Base-by-base conservation (phyloP, 1,140 invertebrate genomes). In the Hyles euphorbiae region DNA sequence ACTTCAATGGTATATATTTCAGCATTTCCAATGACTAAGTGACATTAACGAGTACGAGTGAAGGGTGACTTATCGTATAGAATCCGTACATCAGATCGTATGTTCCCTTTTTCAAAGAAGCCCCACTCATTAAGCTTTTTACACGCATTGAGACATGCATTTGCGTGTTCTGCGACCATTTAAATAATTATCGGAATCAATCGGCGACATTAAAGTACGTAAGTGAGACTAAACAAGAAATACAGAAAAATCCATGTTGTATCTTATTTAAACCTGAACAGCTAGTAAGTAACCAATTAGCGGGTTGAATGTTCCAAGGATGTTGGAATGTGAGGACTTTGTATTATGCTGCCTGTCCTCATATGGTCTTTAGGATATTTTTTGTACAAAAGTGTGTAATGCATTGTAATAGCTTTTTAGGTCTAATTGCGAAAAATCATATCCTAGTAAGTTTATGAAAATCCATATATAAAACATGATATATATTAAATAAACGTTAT, bases 241-340 rank as follows among this genome's bases (percentile, higher is more conserved):
- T 49, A 65, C 56, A 70, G 58, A 71, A 74, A 71, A 72, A 61
- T 46, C 50, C 56, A 64, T 22, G 58, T 65, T 68, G 62, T 65
- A 65, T 79, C 70, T 75, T 67, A 76, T 69, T 76, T 56, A 46
- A 61, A 71, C 60, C 61, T 54, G 76, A 70, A 74, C 62, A 61
- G 70, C 74, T 68, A 66, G 77, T 72, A 70, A 66, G 77, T 74
- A 70, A 71, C 80, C 77, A 87, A 87, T 87, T 84, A 87, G 78
- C 65, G 68, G 71, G 47, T 48, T 47, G 51, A 36, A n/a, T 60
- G 44, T 59, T 9, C 61, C 57, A 69, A 61, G 59, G 64, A 65
- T 56, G 62, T 65, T 46, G 52, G 53, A 63, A 63, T 52, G 56
- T 36, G 51, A 33, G 36, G 11, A 44, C 32, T 43, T 4, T 11